Evolutionary conservation across 1,140 invertebrate species (phyloP), one percentile per base, ranked within the genome.

Genomic region (Drosophila gunungcola): DNA sequence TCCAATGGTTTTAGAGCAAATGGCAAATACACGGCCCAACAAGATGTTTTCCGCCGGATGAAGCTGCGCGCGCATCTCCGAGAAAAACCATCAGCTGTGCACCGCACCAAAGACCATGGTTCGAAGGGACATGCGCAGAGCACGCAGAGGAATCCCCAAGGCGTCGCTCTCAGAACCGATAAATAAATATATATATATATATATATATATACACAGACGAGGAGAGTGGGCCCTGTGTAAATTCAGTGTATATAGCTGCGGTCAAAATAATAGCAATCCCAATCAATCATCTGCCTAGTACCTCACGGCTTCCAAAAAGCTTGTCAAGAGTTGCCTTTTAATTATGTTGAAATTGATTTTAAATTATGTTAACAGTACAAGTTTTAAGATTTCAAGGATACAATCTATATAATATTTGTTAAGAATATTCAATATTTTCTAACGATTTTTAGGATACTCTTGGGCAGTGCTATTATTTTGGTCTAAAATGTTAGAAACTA

Each of bases 1-100:
- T 72, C 67, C 84, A 80, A 78, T 75, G 69, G 80, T 64, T 46
- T 78, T 55, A 61, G 83, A 78, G 82, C 52, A 74, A 85, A 84
- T 75, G 74, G 70, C 75, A 67, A 62, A 70, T 27, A 62, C 67
- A 42, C 46, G 32, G 25, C 27, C 11, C 39, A 61, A 64, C 46
- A 34, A 65, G 25, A 52, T 36, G 32, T 32, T 49, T 16, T 43
- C 41, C 32, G 41, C 52, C 45, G 58, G 60, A 62, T 39, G 54
- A 29, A 70, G 78, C 74, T 88, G 82, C 83, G 82, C 75, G 83
- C 83, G 83, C 82, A 86, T 64, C 45, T 25, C 58, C 10, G 34
- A 54, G 48, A 29, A 38, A 45, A 52, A 32, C 1, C 55, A 78
- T 74, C 78, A 78, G 73, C 56, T 77, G 77, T 73, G 57, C 34